Percentiles rank a stretch among this genome's conserved stretches.
Conservation (phyloP, 2,888 invertebrate species). For the Thereva nobilitata region DNA sequence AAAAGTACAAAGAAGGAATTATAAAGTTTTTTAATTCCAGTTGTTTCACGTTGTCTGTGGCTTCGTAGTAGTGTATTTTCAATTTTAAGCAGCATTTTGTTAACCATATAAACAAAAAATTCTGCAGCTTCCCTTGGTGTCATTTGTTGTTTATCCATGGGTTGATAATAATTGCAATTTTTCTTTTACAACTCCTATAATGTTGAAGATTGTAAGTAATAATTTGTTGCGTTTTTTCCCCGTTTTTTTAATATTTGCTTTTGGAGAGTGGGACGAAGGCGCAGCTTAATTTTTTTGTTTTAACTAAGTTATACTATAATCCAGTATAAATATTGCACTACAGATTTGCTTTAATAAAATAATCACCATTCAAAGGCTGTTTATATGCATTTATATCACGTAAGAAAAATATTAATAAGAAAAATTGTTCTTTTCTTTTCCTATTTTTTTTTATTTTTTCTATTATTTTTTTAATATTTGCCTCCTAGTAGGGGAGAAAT, state of each 20-base stretch:
- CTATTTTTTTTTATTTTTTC: not conserved
- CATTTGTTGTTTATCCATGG: constrained; percentile 34
- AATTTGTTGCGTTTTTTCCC: constrained; percentile 4
- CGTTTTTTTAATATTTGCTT: constrained; percentile 42
- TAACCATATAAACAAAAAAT: constrained; percentile 48
- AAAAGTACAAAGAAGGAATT: constrained; percentile 86
- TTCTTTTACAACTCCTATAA: not conserved
- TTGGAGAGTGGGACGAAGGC: constrained; percentile 39
- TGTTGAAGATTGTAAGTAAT: too few species aligned
- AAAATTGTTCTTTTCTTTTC: too few species aligned
- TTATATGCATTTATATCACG: not conserved
- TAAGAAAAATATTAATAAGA: too few species aligned
- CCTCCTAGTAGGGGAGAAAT: constrained; percentile 8
- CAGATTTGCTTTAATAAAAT: constrained; percentile 19
- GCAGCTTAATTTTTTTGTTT: constrained; percentile 35
- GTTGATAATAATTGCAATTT: constrained; percentile 28
- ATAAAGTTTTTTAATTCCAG: constrained; percentile 83
- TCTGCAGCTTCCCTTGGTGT: constrained; percentile 31
- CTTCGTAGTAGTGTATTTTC: constrained; percentile 78
- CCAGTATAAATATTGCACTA: constrained; percentile 18
- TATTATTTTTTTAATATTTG: constrained; percentile 18
- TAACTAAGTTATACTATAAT: constrained; percentile 28
- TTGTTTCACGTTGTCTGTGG: constrained; percentile 81
- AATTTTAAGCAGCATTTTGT: constrained; percentile 72
- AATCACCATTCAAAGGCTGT: constrained; percentile 33